Conservation (phyloP, 1,140 invertebrate species). For the Eufriesea mexicana region DNA sequence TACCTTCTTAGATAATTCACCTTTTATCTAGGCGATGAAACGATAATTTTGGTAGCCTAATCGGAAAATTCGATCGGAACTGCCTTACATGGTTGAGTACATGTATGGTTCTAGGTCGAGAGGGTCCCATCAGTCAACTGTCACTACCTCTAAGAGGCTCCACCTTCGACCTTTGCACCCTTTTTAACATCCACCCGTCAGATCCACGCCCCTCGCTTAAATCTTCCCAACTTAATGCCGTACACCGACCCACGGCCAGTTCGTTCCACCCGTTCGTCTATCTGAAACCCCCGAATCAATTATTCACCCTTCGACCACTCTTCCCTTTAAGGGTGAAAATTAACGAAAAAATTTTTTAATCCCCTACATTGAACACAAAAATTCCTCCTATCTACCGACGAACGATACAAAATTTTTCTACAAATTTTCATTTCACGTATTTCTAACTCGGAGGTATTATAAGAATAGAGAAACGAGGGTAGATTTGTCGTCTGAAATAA, state of each 20-base stretch:
- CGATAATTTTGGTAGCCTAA: no score
- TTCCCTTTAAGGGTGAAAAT: neutral
- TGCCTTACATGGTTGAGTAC: slow-evolving; percentile 12
- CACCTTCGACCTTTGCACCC: slow-evolving; percentile 57
- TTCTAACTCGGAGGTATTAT: no score
- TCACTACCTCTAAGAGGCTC: slow-evolving; percentile 61
- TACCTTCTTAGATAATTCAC: no score
- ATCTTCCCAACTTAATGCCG: slow-evolving; percentile 24
- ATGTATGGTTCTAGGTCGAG: slow-evolving; percentile 39
- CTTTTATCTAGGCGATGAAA: no score
- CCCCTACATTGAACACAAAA: no score
- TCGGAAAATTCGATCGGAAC: slow-evolving; percentile 33
- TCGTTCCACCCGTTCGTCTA: slow-evolving; percentile 2
- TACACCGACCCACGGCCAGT: neutral
- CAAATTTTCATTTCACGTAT: no score
- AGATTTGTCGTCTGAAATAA: no score
- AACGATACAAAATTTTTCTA: no score
- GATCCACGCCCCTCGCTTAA: slow-evolving; percentile 33
- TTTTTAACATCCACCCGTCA: slow-evolving; percentile 50
- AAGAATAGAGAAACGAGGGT: no score
- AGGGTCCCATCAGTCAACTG: slow-evolving; percentile 71
- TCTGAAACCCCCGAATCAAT: slow-evolving; percentile 7
- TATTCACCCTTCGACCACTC: neutral
- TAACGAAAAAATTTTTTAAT: no score
- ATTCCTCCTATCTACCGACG: no score